Base-by-base conservation (phyloP, 1,140 invertebrate species). In the Penaeus vannamei region DNA sequence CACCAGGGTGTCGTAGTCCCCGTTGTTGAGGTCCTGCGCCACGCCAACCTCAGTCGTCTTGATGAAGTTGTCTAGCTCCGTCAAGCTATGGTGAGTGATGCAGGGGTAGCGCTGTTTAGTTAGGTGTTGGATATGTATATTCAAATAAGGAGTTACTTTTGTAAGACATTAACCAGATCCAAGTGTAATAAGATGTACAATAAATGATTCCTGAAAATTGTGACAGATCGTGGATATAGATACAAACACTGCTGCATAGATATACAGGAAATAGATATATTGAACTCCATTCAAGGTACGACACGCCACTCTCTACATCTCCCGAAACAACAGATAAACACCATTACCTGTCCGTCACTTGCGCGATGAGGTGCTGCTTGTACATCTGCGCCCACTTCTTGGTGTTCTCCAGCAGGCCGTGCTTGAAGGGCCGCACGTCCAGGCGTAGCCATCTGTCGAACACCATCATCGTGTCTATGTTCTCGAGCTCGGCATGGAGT, bases 341-440 rank as follows among this genome's bases (percentile, higher is more conserved):
- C 8, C 53, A 19, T 85, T 92, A 95, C 94, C 94, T 95, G 92
- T 94, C 96, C 17, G 96, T 98, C 1, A 98, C 97, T 91, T 96
- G 96, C 92, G 97, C 96, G 66, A 98, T 97, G 19, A 99, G 94
- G 94, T 99, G 97, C 92, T 98, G 95, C 93, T 99, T 98, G 93
- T 98, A 99, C 96, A 98, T 98, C 90, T 96, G 96, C 22, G 97
- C 97, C 98, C 98, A 99, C 93, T 97, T 97, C 92, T 97, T 96
- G 64, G 98, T 96, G 26, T 96, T 97, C 92, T 98, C 98, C 59
- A 99, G 94, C n/a, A 99, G 94, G 82, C 97, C 96, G 93, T 98
- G 97, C 90, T 97, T 96, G 93, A 99, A 99, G 89, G 97, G 97
- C 92, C 95, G 95, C 32, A 98, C 95, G 93, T 99, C 97, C 17